Percentiles rank a stretch among this genome's conserved stretches.
Evolutionary conservation across 2,113 vertebrate species (phyloP).

Genomic region (Clarias macrocephalus): DNA sequence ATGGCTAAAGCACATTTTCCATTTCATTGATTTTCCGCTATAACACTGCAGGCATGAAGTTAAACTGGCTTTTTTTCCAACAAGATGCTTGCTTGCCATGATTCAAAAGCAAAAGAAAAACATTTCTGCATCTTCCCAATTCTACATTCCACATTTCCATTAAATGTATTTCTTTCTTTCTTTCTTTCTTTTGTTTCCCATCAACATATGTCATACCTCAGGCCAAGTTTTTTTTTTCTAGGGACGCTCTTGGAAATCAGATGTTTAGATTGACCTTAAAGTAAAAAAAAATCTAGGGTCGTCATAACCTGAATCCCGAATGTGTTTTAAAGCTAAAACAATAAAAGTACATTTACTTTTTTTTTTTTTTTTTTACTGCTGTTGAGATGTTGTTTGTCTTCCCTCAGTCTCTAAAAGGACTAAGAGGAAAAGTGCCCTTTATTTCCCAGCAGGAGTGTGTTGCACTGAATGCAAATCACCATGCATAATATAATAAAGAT

Average conservation of each 20-base stretch:
- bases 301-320: background rate
- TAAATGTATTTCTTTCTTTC: background rate
- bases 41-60: background rate
- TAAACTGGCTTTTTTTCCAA: background rate
- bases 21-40: slow-evolving; percentile 68
- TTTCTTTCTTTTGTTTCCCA: background rate
- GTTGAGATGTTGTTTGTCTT: background rate
- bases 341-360: background rate
- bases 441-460: background rate
- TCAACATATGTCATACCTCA: background rate
- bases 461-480: slow-evolving; percentile 9
- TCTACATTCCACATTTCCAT: background rate
- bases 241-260: background rate
- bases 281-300: background rate
- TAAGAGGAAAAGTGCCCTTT: background rate
- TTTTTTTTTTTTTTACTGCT: background rate
- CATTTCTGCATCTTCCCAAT: no score
- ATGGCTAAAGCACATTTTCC: slow-evolving; percentile 64
- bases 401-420: background rate
- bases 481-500: slow-evolving; percentile 16
- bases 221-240: background rate
- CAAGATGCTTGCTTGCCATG: no score
- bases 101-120: background rate
- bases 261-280: background rate
- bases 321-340: background rate